Evolutionary conservation across 1,140 invertebrate genomes (phyloP), one percentile per base, ranked within the genome.

Genomic region (Drosophila insularis): DNA sequence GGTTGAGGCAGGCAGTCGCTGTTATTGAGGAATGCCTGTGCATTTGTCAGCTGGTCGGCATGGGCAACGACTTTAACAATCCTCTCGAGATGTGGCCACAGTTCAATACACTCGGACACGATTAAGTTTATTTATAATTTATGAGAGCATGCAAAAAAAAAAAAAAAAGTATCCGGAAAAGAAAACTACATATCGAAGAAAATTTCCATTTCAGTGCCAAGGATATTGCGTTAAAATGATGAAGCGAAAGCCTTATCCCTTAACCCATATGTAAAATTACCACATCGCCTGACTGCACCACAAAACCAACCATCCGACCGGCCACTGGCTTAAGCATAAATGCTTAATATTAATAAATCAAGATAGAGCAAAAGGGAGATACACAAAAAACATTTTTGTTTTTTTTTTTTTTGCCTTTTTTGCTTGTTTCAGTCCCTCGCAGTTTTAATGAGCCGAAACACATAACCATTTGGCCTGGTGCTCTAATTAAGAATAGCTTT

Each of bases 91-190:
- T 39, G 32, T 53, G 53, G 53, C 53, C 53, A 55, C 53, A 70
- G 75, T 78, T 86, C 75, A 86, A 86, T 79, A 81, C 76, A 68
- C 75, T 81, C 71, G 78, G 75, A 78, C 80, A 81, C 75, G 80
- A 82, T 77, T 85, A 82, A 81, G 67, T 78, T 58, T 81, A 81
- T 86, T 86, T 86, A 81, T 86, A 86, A 86, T 86, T 86, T 86
- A 86, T 86, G 78, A 67, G 67, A 55, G 43, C 43, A n/a, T 23
- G 37, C 40, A 59, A 55, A 46, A 58, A 46, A 56, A 61, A 50
- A 54, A 13, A 31, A 35, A 67, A 40, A 70, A 53, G 27, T 6
- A 27, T 27, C 27, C 27, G 27, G 27, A 62, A 64, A 46, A 60
- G 77, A 76, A 31, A 32, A 19, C 43, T 50, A 50, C 43, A 21